A percentile compares a stretch with the other conserved stretches of the same genome.
Evolutionary conservation across 2,797 vertebrate genomes (phyloP).

Genomic region (Brachyalestes nurse): DNA sequence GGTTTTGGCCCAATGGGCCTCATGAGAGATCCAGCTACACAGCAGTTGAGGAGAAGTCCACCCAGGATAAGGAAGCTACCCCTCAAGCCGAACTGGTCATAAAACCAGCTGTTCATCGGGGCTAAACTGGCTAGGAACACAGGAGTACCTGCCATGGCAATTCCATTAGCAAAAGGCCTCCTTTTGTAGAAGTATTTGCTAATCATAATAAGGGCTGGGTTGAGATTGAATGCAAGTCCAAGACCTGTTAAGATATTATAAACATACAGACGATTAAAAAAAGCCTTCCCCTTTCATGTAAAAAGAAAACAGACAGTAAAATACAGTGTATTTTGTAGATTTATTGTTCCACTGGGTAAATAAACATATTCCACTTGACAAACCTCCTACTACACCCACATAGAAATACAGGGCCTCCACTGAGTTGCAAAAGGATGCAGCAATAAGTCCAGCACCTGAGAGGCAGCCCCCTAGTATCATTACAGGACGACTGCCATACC

Average conservation of each 20-base stretch:
- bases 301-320: background rate
- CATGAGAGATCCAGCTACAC: slow-evolving; percentile 95
- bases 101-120: slow-evolving; percentile 93
- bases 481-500: slow-evolving; percentile 91
- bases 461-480: slow-evolving; percentile 90
- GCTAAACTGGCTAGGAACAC: slow-evolving; percentile 95
- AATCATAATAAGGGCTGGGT: slow-evolving; percentile 97
- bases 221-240: slow-evolving; percentile 95
- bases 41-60: slow-evolving; percentile 91
- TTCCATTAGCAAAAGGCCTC: slow-evolving; percentile 91
- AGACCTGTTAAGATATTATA: slow-evolving; percentile 77
- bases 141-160: slow-evolving; percentile 96
- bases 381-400: slow-evolving; percentile 94
- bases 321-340: background rate
- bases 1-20: slow-evolving; percentile 90
- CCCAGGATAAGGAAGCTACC: slow-evolving; percentile 96
- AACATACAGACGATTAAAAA: background rate
- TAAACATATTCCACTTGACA: slow-evolving; percentile 50
- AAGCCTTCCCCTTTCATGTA: background rate
- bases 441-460: slow-evolving; percentile 85
- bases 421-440: slow-evolving; percentile 91
- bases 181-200: slow-evolving; percentile 95
- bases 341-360: slow-evolving; percentile 12
- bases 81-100: slow-evolving; percentile 90
- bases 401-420: slow-evolving; percentile 91